These are phyloP conservation scores for Sialis lutaria DNA, from an alignment of 2,888 invertebrate genomes.

Conservation along the genomic window DNA sequence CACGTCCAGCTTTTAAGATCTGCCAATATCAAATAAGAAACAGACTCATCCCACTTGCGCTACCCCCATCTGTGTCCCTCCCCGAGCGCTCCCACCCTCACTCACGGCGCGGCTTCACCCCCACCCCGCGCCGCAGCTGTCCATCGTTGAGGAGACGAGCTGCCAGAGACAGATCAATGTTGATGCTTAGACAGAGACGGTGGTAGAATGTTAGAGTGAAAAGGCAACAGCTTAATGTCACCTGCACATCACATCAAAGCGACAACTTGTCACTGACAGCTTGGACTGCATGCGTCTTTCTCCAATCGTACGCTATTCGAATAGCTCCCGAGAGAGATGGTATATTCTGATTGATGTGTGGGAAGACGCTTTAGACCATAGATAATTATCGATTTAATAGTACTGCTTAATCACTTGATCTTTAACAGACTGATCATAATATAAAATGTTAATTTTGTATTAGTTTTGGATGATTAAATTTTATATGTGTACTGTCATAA, in stretches of 20 bases:
- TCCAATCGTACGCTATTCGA: no score
- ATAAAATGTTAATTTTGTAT: no score
- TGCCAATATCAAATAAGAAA: not conserved
- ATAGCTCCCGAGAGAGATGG: no score
- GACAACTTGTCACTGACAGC: not conserved
- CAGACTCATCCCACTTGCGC: not conserved
- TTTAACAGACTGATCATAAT: no score
- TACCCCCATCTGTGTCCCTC: not conserved
- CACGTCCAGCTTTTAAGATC: not conserved
- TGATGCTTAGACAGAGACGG: slow-evolving; percentile 15
- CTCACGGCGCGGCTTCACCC: not conserved
- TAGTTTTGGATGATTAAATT: no score
- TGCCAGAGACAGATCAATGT: slow-evolving; percentile 25
- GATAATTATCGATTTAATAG: no score
- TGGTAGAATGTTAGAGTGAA: not conserved
- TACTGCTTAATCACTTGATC: no score
- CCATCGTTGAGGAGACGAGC: not conserved
- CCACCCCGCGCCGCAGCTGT: not conserved
- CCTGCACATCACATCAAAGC: slow-evolving; percentile 10
- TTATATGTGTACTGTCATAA: no score
- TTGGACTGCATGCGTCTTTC: no score
- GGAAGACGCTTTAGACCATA: no score
- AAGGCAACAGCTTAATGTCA: slow-evolving; percentile 10
- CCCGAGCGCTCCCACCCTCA: not conserved
- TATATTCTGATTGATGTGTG: no score